Evolutionary conservation across 2,888 invertebrate genomes (phyloP).

Genomic region (Catocala nupta): DNA sequence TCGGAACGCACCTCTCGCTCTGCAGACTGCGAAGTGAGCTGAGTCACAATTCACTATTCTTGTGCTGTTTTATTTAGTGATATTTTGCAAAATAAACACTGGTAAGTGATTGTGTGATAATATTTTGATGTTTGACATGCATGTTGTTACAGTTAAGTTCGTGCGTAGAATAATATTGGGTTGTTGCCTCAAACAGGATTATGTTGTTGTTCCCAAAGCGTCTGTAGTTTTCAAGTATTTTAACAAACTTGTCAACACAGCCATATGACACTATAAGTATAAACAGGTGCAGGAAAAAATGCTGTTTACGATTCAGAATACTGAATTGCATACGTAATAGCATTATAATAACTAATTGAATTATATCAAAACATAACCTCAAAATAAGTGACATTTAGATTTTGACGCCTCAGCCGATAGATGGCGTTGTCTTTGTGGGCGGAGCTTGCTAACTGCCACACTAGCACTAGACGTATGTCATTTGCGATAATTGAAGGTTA

Average conservation of each 20-base stretch:
- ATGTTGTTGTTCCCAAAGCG: slow-evolving; percentile 51
- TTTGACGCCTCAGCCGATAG: slow-evolving; percentile 52
- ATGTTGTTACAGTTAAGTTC: neutral
- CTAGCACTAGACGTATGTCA: slow-evolving; percentile 62
- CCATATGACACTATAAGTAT: slow-evolving; percentile 3
- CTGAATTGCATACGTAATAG: neutral
- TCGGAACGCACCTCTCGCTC: slow-evolving; percentile 67
- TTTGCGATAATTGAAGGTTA: slow-evolving; percentile 64
- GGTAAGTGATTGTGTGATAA: slow-evolving; percentile 65
- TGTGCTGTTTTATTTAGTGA: slow-evolving; percentile 52
- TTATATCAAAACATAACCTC: slow-evolving; percentile 65
- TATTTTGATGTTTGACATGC: slow-evolving; percentile 22
- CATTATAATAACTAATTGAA: slow-evolving; percentile 19
- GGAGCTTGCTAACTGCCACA: slow-evolving; percentile 63
- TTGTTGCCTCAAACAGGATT: slow-evolving; percentile 22
- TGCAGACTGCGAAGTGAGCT: slow-evolving; percentile 73
- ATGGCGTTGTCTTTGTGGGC: slow-evolving; percentile 65
- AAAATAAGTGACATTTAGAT: slow-evolving; percentile 50
- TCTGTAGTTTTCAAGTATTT: slow-evolving; percentile 56
- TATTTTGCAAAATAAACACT: slow-evolving; percentile 38
- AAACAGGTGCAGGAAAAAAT: slow-evolving; percentile 24
- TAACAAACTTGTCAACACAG: slow-evolving; percentile 25
- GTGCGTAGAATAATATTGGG: slow-evolving; percentile 12
- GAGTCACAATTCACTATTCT: slow-evolving; percentile 70
- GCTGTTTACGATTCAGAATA: slow-evolving; percentile 10